Evolutionary conservation across 2,888 invertebrate species (phyloP), one percentile per base, ranked within the genome.

Genomic region (Diaperis boleti): DNA sequence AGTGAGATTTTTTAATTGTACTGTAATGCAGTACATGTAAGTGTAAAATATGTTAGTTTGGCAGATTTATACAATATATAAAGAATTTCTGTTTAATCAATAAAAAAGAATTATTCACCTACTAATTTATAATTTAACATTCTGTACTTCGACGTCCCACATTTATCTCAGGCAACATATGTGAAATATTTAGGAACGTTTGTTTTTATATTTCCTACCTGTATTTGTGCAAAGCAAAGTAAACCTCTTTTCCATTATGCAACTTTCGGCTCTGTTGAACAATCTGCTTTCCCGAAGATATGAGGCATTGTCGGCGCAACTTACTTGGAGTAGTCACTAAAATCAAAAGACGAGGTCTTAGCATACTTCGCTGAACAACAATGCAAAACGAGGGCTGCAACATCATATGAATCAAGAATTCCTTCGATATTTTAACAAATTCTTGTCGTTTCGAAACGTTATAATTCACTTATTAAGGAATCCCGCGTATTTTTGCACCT

Each of bases 321-420:
- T 33, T 44, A 59, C 49, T 47, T 41, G 20, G 11, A 59, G 44
- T 39, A 65, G 54, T 64, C 41, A 62, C 70, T 70, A 68, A 66
- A 70, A 72, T 64, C 69, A 65, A 61, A 65, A 65, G 61, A 54
- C 59, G 35, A 66, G 62, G 64, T 62, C 62, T 69, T 67, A 67
- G 65, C 65, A 69, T 67, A 67, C 71, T 69, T 68, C 55, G 64
- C 59, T 67, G 62, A 62, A 69, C 68, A 68, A 66, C 69, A 66
- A 65, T 70, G 69, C 67, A 70, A 65, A 44, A 18, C 59, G 65
- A 68, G 69, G 69, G 64, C 67, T 65, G 59, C 57, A 44, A 47
- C 26, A 52, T 64, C 45, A 42, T 47, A 55, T 22, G 42, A 55
- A 35, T 14, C 35, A 59, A 55, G 55, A 64, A 59, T 60, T 49